Evolutionary conservation across 2,797 vertebrate species (phyloP), one percentile per base, ranked within the genome.

Genomic region (Podargus strigoides): DNA sequence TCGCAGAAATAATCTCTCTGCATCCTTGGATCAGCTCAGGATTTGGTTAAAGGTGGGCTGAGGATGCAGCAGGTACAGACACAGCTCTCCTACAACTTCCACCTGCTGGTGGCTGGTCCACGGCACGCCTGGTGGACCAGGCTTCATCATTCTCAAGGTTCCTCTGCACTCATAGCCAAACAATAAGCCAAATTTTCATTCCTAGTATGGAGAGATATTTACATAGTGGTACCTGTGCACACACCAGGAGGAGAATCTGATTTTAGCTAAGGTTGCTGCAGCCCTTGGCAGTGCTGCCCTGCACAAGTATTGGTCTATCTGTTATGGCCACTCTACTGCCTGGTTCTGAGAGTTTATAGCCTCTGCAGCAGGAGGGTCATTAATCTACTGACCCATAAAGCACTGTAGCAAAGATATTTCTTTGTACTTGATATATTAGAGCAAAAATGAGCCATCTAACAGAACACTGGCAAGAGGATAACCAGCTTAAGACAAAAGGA

Each of bases 361-460:
- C 53, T 93, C 53, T 95, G 59, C 74, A 87, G 74, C 34, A 64
- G 47, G 39, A 69, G 36, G n/a, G 28, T 85, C 58, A 49, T 89
- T 93, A 86, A 93, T 93, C 69, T 85, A 81, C 70, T 90, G 83
- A 96, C 78, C 58, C 75, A 76, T 80, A 90, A 86, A 74, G 28
- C 85, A 78, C 49, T 7, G 3, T 56, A 92, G 50, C 42, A 66
- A 92, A 90, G 62, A 79, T 68, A 87, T 89, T 94, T 75, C 72
- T 92, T 89, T 44, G 49, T 47, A 68, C 20, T 52, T 78, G 87
- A 84, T 91, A 53, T 46, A 87, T 84, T 89, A 46, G 73, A 92
- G 75, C 34, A 84, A 78, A 85, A 84, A 83, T 16, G 28, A 93
- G 41, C 67, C 34, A 67, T 76, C 83, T 83, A 87, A 66, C 41